phyloP scores from a whole-genome alignment of 2,888 invertebrate genomes.

The Cetonia aurata region DNA sequence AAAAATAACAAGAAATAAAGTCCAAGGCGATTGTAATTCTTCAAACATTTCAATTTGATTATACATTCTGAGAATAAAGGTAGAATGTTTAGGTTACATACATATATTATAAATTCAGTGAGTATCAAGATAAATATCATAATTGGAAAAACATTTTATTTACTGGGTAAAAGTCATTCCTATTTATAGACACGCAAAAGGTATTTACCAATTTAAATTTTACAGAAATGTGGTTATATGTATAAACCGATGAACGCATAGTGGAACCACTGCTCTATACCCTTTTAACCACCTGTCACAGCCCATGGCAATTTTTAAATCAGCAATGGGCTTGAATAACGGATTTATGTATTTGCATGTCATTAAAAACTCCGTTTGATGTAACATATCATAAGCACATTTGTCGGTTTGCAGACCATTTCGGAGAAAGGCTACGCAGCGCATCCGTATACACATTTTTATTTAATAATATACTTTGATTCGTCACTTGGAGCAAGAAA shows the following conservation, averaged over 20 bases:
- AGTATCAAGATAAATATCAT: neutral
- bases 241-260: neutral
- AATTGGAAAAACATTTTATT: neutral
- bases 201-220: slow-evolving; percentile 2
- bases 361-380: neutral
- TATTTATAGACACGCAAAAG: slow-evolving; percentile 9
- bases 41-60: too few species aligned
- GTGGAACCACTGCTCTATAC: neutral
- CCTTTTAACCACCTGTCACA: neutral
- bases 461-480: too few species aligned
- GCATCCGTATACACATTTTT: too few species aligned
- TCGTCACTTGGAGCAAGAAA: too few species aligned
- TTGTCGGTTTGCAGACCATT: too few species aligned
- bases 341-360: neutral
- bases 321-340: neutral
- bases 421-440: too few species aligned
- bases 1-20: too few species aligned
- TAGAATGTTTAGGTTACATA: too few species aligned
- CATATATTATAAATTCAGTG: too few species aligned
- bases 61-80: too few species aligned
- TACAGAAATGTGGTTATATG: neutral
- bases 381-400: neutral
- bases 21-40: too few species aligned
- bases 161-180: slow-evolving; percentile 4
- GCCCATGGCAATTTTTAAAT: neutral